Evolutionary conservation across 2,113 vertebrate genomes (phyloP).

Genomic region (Platysteira castanea): DNA sequence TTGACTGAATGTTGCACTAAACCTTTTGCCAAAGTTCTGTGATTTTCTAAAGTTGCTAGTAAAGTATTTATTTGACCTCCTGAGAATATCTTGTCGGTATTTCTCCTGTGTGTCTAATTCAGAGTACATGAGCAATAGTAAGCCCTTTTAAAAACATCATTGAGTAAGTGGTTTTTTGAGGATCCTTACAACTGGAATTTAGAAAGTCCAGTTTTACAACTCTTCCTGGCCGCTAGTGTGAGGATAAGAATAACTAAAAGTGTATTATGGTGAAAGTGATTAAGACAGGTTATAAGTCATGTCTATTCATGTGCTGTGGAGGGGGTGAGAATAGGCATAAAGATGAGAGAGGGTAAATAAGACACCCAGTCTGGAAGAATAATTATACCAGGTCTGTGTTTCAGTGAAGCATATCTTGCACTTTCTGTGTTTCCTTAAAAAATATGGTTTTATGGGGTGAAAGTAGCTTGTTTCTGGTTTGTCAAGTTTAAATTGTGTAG

Average conservation of each 20-base stretch:
- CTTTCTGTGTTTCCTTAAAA: background rate
- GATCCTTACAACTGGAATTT: background rate
- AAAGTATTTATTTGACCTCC: background rate
- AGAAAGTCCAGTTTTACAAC: background rate
- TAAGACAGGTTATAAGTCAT: background rate
- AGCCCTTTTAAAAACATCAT: background rate
- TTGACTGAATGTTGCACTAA: background rate
- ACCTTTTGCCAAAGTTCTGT: background rate
- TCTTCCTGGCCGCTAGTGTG: background rate
- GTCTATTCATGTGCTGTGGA: background rate
- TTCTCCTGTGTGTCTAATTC: background rate
- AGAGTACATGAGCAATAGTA: background rate
- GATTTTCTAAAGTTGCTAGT: background rate
- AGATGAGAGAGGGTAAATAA: background rate
- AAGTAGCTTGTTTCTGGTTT: background rate
- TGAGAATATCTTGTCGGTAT: accelerated
- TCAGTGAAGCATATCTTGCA: accelerated
- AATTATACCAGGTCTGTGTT: background rate
- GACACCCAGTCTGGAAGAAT: background rate
- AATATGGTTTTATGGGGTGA: background rate
- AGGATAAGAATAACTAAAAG: background rate
- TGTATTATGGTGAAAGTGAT: background rate
- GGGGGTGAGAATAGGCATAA: background rate
- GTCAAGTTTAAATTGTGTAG: background rate
- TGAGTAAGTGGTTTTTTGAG: background rate